Evolutionary conservation across 2,888 invertebrate species (phyloP).

Genomic region (Hirtodrosophila alboralis): DNA sequence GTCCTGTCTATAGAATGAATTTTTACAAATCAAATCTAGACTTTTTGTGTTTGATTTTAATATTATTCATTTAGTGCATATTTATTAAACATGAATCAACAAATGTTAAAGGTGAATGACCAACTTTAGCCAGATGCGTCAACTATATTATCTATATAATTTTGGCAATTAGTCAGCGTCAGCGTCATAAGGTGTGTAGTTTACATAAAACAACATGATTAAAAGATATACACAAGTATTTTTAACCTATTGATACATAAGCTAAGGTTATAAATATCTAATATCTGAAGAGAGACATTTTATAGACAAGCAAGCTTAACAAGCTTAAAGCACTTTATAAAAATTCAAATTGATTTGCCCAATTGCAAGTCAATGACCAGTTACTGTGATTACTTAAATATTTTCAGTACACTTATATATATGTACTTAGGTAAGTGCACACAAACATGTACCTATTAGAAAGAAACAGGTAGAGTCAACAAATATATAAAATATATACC

Average conservation of each 20-base stretch:
- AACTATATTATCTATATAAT: slow-evolving; percentile 12
- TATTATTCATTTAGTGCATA: slow-evolving; percentile 7
- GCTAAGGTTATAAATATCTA: too few species aligned
- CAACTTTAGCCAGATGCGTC: slow-evolving; percentile 25
- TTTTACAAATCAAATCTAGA: too few species aligned
- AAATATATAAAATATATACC: slow-evolving; percentile 1
- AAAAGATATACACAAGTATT: not conserved
- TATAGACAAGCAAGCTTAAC: not conserved
- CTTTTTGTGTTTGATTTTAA: too few species aligned
- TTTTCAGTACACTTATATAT: not conserved
- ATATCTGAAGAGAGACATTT: too few species aligned
- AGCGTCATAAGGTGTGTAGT: not conserved
- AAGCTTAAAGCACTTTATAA: not conserved
- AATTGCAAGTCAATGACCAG: slow-evolving; percentile 6
- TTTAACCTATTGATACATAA: not conserved
- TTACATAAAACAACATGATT: not conserved
- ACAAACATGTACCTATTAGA: not conserved
- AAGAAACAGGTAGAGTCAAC: not conserved
- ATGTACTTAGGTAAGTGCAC: not conserved
- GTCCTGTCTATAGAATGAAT: too few species aligned
- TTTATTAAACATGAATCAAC: slow-evolving; percentile 7
- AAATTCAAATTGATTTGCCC: not conserved
- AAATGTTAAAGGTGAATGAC: slow-evolving; percentile 18
- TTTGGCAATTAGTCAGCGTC: slow-evolving; percentile 28
- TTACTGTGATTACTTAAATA: not conserved